Conservation (phyloP, 2,113 vertebrate genomes). For the Orientallactaga bullata region DNA sequence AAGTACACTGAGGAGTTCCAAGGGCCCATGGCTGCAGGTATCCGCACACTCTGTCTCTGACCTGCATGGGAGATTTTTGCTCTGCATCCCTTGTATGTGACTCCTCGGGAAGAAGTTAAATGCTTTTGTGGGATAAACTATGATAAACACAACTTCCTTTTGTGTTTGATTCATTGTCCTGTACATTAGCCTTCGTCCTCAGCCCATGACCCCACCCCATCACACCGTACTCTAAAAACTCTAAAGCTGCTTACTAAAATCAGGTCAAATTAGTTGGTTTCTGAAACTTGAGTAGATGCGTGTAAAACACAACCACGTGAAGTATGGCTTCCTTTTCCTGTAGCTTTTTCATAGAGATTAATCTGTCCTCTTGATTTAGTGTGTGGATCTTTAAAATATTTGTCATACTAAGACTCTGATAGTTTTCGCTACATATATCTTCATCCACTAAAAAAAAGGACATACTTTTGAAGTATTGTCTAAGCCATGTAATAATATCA, state of each 20-base stretch:
- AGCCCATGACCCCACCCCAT: background rate
- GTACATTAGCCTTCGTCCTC: background rate
- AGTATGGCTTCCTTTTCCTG: background rate
- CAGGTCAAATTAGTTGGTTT: background rate
- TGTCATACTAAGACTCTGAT: background rate
- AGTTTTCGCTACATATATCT: background rate
- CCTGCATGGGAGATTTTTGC: background rate
- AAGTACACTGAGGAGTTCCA: constrained; percentile 84
- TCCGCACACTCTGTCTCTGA: background rate
- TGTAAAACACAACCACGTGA: background rate
- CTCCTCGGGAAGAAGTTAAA: background rate
- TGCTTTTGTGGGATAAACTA: background rate
- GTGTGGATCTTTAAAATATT: background rate
- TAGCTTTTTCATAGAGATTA: background rate
- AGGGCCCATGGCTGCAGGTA: constrained; percentile 90
- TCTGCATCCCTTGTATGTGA: background rate
- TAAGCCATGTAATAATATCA: background rate
- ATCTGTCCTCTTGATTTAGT: background rate
- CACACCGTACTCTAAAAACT: background rate
- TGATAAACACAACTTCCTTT: background rate
- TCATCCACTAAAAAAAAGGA: constrained; percentile 19
- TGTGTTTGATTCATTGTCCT: background rate
- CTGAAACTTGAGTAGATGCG: constrained; percentile 14
- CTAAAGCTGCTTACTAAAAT: background rate
- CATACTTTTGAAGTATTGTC: constrained; percentile 17